A percentile compares a stretch with the other conserved stretches of the same genome.
phyloP scores from a whole-genome alignment of 2,797 vertebrate species.

The Neostethus bicornis region DNA sequence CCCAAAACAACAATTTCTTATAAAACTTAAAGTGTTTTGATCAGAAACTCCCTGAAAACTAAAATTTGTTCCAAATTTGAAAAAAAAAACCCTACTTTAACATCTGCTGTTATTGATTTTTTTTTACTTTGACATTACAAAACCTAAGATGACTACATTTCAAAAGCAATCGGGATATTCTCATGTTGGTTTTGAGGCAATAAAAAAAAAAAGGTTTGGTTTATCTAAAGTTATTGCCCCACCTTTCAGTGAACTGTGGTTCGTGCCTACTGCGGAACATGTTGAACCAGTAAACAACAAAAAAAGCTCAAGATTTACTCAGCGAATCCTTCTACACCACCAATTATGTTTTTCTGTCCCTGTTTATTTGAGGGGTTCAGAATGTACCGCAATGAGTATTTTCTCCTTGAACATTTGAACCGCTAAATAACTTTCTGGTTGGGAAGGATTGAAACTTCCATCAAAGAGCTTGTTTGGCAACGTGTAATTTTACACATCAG shows the following conservation, averaged over 20 bases:
- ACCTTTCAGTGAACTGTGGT: conserved; percentile 13
- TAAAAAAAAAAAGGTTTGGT: conserved; percentile 1
- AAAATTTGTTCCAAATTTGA: no score
- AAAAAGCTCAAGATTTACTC: conserved; percentile 9
- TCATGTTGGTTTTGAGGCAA: no score
- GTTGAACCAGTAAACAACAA: conserved; percentile 19
- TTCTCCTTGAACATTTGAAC: conserved; percentile 12
- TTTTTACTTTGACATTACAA: no score
- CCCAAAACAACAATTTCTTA: no score
- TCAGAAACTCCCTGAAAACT: no score
- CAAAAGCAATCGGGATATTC: no score
- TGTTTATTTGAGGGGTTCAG: conserved; percentile 19
- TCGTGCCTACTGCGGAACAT: conserved; percentile 13
- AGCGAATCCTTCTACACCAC: conserved; percentile 11
- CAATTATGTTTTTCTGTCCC: conserved; percentile 13
- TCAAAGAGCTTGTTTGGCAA: conserved; percentile 25
- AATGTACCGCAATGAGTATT: conserved; percentile 26
- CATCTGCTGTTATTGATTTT: no score
- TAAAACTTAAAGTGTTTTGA: no score
- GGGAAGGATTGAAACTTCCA: conserved; percentile 16
- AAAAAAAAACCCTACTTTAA: no score
- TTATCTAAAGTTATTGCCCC: conserved; percentile 1
- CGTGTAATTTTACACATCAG: conserved; percentile 1
- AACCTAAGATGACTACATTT: no score
- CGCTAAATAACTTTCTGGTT: conserved; percentile 7